Base-by-base conservation (phyloP, 2,888 invertebrate genomes). In the Odontothrips loti region DNA sequence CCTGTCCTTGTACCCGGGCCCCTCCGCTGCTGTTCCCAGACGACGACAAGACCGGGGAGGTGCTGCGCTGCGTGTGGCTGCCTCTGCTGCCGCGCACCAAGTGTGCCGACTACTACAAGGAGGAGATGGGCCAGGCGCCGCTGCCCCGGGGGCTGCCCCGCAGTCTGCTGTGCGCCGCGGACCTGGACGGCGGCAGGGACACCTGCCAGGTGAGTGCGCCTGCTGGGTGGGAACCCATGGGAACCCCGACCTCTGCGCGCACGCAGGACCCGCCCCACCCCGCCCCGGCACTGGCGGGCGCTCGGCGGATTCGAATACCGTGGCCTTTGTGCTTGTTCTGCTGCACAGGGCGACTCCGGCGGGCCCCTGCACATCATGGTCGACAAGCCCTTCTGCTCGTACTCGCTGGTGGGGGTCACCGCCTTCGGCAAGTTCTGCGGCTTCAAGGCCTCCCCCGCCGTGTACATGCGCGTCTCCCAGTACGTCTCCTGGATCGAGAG, bases 401-500 rank as follows among this genome's bases (percentile, higher is more conserved):
- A 82, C 82, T 75, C 80, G 63, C 78, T 84, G 12, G 80, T 83
- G 15, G 84, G 84, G 8, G 75, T 84, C 29, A 83, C 83, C 15
- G 83, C 84, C 15, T 84, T 84, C 79, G 84, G 84, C 17, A 75
- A 23, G 17, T 80, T 81, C 47, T 83, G 83, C 80, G 83, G 83
- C 15, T 47, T n/a, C 3, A 58, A 79, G 9, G 12, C n/a, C 11
- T 75, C 68, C 11, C 84, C 84, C 3, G 84, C 83, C 12, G 82
- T 84, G 47, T 84, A 84, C 80, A 84, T 84, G 11, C 80, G 83
- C 20, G 84, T 84, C 1, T 83, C 84, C 47, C 34, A 83, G 80
- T 84, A 81, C 79, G 75, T 84, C 27, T 82, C 83, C 6, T 84
- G 84, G 84, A 84, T 84, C 47, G 84, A 84, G 80, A 80, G 79